Conservation (phyloP, 2,888 invertebrate genomes). For the Diarsia rubi region DNA sequence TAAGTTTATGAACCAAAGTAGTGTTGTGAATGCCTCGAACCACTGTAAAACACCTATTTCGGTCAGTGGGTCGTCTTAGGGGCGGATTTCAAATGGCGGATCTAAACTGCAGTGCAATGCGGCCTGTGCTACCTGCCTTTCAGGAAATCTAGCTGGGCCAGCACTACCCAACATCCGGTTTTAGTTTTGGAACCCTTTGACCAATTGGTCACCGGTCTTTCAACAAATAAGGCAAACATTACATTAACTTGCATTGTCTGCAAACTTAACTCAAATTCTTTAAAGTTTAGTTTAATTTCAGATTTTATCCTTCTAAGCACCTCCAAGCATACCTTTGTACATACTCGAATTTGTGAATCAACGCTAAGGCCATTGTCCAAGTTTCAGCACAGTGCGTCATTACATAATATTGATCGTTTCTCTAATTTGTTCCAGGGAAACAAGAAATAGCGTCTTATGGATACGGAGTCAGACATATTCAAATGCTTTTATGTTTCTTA, state of each 20-base stretch:
- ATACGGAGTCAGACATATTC: constrained; percentile 77
- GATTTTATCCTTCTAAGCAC: not conserved
- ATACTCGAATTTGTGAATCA: not conserved
- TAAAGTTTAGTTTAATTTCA: not conserved
- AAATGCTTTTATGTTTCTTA: constrained; percentile 71
- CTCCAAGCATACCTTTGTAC: not conserved
- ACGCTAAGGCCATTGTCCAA: not conserved
- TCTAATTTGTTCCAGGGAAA: constrained; percentile 63
- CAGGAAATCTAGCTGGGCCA: not conserved
- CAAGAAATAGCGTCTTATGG: constrained; percentile 68
- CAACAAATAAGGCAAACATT: not conserved
- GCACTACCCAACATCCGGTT: not conserved
- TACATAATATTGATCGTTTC: not conserved
- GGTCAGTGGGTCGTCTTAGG: no score
- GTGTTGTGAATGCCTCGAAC: not conserved
- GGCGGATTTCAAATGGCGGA: no score
- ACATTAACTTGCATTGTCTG: not conserved
- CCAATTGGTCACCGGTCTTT: not conserved
- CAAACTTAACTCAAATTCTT: not conserved
- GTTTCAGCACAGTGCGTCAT: not conserved
- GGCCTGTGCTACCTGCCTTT: not conserved
- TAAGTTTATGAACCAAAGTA: constrained; percentile 32
- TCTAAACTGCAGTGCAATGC: not conserved
- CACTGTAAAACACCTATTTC: not conserved
- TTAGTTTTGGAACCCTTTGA: not conserved